A percentile compares a stretch with the other conserved stretches of the same genome.
Conservation (phyloP, 2,113 vertebrate genomes). For the Pterophyllum scalare region DNA sequence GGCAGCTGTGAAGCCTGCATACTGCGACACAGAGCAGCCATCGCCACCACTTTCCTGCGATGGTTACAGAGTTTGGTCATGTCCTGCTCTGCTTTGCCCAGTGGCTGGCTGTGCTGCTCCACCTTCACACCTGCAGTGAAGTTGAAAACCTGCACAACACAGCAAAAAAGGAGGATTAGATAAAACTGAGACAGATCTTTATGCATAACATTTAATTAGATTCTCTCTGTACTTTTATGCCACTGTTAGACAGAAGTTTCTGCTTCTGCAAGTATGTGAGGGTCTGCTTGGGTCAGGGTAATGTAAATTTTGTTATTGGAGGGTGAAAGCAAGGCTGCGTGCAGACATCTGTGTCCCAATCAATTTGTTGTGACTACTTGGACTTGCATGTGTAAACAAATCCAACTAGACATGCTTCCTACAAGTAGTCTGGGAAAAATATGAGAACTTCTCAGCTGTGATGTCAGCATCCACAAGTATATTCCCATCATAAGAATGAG, state of each 20-base stretch:
- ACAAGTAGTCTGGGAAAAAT: not conserved
- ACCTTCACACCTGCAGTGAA: constrained; percentile 88
- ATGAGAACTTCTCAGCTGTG: not conserved
- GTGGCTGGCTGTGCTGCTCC: constrained; percentile 81
- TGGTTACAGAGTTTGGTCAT: constrained; percentile 97
- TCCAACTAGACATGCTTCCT: not conserved
- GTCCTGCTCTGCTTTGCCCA: constrained; percentile 90
- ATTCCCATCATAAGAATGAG: not conserved
- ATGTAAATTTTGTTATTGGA: not conserved
- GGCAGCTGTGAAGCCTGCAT: constrained; percentile 86
- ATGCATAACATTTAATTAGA: not conserved
- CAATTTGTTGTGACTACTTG: not conserved
- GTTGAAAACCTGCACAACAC: constrained; percentile 86
- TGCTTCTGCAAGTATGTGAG: not conserved
- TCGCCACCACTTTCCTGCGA: constrained; percentile 93
- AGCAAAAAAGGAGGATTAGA: constrained; percentile 8
- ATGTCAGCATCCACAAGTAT: not conserved
- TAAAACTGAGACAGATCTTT: not conserved
- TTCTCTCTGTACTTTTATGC: not conserved
- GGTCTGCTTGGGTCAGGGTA: not conserved
- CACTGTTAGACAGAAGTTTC: not conserved
- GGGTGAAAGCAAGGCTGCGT: not conserved
- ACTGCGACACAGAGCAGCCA: constrained; percentile 91
- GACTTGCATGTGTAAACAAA: not conserved
- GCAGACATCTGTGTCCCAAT: not conserved